These are phyloP conservation scores for Forbesichthys agassizii DNA, from an alignment of 2,113 vertebrate species.

Conservation along the genomic window DNA sequence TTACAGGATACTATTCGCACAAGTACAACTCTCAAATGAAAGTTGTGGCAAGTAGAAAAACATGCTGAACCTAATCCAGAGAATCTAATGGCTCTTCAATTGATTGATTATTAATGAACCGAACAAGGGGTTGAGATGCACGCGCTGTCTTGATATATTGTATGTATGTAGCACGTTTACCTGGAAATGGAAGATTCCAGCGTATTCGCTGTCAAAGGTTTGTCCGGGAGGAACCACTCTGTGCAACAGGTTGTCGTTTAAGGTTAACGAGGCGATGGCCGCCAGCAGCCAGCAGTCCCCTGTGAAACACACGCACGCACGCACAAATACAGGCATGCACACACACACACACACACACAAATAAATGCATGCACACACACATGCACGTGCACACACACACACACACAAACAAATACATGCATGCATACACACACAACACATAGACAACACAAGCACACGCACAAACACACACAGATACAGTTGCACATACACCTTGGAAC, in stretches of 20 bases:
- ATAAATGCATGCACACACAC: too few relatives aligned
- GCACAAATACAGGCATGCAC: too few relatives aligned
- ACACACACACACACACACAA: neutral
- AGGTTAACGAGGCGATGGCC: conserved; percentile 77
- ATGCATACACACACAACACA: neutral
- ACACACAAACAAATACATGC: neutral
- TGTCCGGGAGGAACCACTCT: conserved; percentile 89
- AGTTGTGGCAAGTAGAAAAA: too few relatives aligned
- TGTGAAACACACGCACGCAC: conserved; percentile 19
- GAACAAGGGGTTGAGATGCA: too few relatives aligned
- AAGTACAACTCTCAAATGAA: too few relatives aligned
- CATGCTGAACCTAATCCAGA: too few relatives aligned
- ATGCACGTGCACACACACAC: neutral
- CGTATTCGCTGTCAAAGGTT: conserved; percentile 83
- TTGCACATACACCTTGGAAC: neutral
- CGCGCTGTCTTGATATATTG: too few relatives aligned
- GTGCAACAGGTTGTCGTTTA: conserved; percentile 78
- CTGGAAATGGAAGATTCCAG: conserved; percentile 91
- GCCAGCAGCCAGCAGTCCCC: conserved; percentile 80
- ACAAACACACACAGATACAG: neutral
- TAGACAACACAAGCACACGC: neutral
- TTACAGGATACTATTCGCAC: too few relatives aligned
- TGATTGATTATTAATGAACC: too few relatives aligned
- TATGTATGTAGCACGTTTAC: conserved; percentile 30
- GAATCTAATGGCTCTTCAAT: too few relatives aligned